Evolutionary conservation across 2,797 vertebrate species (phyloP).

Genomic region (Myotis planiceps): DNA sequence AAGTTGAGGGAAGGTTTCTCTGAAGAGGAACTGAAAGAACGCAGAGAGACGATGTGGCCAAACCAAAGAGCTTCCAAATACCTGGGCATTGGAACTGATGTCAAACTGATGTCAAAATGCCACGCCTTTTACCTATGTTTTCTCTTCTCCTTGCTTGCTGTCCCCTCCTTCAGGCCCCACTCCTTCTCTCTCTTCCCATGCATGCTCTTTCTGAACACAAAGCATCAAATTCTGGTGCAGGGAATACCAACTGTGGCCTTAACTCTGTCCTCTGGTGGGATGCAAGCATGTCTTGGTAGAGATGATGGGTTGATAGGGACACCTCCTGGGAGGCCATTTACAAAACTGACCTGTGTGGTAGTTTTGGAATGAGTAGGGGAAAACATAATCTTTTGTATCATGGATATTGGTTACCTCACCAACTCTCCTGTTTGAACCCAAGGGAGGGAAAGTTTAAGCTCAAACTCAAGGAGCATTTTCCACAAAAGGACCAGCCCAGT

Average conservation of each 20-base stretch:
- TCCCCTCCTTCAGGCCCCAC: no score
- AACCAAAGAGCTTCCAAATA: background rate
- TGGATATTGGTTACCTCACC: background rate
- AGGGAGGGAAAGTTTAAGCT: background rate
- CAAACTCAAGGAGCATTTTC: background rate
- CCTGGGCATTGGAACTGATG: background rate
- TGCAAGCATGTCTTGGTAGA: background rate
- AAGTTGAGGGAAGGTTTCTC: background rate
- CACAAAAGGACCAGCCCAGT: background rate
- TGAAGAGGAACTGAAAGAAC: background rate
- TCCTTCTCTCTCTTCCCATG: background rate
- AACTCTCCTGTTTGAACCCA: background rate
- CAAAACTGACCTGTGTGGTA: no score
- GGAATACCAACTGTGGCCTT: background rate
- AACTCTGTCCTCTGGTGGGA: background rate
- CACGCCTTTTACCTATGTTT: background rate
- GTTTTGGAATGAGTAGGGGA: background rate
- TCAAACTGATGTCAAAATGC: background rate
- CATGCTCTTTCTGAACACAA: background rate
- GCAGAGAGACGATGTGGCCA: background rate
- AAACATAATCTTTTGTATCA: background rate
- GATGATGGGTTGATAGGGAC: background rate
- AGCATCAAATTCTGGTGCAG: background rate
- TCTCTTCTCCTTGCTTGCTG: background rate
- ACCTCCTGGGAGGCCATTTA: background rate